phyloP scores from a whole-genome alignment of 2,113 vertebrate species.

The Dermatemys mawii region DNA sequence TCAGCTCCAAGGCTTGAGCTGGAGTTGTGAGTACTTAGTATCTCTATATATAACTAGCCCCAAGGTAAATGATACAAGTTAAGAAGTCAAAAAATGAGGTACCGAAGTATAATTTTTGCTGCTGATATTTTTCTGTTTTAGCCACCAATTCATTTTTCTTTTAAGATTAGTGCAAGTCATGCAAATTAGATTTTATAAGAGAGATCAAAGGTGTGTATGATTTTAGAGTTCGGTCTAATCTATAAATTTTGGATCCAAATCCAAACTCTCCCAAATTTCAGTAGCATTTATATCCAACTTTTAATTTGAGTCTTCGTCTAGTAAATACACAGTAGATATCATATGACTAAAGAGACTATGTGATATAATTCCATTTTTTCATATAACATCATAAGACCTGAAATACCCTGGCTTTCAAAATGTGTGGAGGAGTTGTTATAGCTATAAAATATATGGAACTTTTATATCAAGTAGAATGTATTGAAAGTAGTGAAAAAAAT shows the following conservation, averaged over 20 bases:
- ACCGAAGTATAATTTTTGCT: not conserved
- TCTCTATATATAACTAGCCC: not conserved
- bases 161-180: not conserved
- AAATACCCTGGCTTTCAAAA: not conserved
- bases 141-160: not conserved
- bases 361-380: not conserved
- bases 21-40: not conserved
- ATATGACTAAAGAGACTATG: not conserved
- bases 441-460: fast-evolving
- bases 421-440: not conserved
- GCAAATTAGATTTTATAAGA: not conserved
- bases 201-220: not conserved
- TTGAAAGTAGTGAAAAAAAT: not conserved
- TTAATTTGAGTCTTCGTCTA: not conserved
- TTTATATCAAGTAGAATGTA: not conserved
- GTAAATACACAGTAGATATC: not conserved
- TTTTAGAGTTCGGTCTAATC: not conserved
- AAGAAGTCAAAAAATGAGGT: not conserved
- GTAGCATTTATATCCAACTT: not conserved
- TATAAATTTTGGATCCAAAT: not conserved
- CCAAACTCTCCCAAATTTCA: not conserved
- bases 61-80: not conserved
- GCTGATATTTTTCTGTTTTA: not conserved
- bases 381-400: not conserved
- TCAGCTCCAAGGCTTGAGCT: not conserved